These are phyloP conservation scores for Balaenoptera acutorostrata DNA, from an alignment of 2,113 vertebrate genomes.

Conservation along the genomic window DNA sequence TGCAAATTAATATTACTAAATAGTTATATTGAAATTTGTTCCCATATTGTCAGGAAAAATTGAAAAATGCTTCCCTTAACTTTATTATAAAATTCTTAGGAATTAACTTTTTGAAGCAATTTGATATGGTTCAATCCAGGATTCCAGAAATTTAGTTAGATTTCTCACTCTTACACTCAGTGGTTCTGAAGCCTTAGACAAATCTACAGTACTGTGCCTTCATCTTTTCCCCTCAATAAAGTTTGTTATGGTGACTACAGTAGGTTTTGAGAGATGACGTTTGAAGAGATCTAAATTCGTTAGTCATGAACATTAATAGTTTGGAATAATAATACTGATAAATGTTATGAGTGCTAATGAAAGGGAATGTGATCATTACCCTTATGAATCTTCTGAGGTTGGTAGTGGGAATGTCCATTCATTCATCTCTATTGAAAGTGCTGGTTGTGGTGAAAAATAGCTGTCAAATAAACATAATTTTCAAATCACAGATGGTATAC, in stretches of 20 bases:
- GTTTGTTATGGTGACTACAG: neutral
- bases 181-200: neutral
- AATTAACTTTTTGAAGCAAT: neutral
- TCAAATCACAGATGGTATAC: neutral
- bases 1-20: neutral
- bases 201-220: neutral
- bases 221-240: neutral
- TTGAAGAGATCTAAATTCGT: neutral
- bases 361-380: neutral
- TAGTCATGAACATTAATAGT: neutral
- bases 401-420: neutral
- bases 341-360: neutral
- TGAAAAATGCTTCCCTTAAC: neutral
- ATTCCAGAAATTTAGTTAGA: neutral
- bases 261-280: neutral
- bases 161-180: neutral
- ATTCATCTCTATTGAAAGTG: neutral
- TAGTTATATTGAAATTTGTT: neutral
- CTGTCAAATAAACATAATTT: neutral
- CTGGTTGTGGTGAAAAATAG: neutral
- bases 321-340: neutral
- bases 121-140: neutral
- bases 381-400: neutral
- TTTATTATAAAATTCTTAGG: neutral
- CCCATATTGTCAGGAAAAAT: neutral